Evolutionary conservation across 2,113 vertebrate genomes (phyloP).

Genomic region (Zapus hudsonius): DNA sequence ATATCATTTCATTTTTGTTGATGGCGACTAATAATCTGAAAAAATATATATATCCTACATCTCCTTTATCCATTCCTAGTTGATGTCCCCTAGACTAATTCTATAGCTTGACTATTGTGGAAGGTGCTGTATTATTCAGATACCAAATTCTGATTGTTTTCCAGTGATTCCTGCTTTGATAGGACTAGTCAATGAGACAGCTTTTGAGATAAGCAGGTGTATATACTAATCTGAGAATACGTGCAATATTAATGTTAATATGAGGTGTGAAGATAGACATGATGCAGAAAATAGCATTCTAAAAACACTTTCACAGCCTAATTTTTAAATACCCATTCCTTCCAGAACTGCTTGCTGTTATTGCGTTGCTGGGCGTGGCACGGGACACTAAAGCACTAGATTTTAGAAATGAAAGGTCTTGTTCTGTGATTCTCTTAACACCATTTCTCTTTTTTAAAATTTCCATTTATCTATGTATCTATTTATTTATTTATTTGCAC

Average conservation of each 20-base stretch:
- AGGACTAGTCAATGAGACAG: background rate
- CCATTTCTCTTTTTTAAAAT: too few species aligned
- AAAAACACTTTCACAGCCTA: background rate
- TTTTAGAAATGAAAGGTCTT: background rate
- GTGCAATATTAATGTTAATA: background rate
- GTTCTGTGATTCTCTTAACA: too few species aligned
- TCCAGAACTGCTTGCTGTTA: background rate
- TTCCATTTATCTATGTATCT: too few species aligned
- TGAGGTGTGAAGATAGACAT: background rate
- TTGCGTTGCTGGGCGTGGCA: accelerated
- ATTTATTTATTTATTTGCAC: too few species aligned
- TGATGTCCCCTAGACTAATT: background rate
- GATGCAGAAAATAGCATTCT: background rate
- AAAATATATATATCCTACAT: background rate
- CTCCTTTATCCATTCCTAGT: background rate
- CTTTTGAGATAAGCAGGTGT: background rate
- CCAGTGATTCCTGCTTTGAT: background rate
- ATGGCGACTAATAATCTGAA: background rate
- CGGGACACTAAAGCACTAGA: background rate
- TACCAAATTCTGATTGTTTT: background rate
- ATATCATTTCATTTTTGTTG: background rate
- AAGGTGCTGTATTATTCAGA: background rate
- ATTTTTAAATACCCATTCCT: slow-evolving; percentile 10
- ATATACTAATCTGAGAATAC: background rate
- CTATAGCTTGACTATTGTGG: background rate